Percentiles rank a stretch among this genome's conserved stretches.
phyloP scores from a whole-genome alignment of 92 coral and sea anemone species.

The Desmophyllum pertusum region DNA sequence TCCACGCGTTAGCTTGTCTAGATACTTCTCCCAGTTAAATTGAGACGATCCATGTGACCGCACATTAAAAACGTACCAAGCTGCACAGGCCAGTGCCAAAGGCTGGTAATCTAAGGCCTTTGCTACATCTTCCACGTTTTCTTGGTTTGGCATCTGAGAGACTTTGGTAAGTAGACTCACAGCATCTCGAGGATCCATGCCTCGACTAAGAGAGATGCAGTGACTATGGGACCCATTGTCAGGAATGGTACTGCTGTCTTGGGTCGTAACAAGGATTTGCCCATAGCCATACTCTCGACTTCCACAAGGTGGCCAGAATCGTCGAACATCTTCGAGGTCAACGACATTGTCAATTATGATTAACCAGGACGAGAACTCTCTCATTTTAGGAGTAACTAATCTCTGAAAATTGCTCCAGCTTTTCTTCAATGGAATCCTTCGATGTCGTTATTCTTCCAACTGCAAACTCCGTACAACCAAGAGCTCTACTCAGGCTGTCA shows the following conservation, averaged over 20 bases:
- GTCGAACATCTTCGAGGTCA: constrained; percentile 10
- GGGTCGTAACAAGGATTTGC: constrained; percentile 40
- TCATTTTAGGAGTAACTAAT: constrained; percentile 37
- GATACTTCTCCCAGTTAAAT: constrained; percentile 34
- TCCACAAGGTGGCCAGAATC: constrained; percentile 9
- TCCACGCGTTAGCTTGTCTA: constrained; percentile 20
- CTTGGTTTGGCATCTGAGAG: constrained; percentile 37
- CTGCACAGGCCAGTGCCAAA: constrained; percentile 63
- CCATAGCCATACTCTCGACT: constrained; percentile 30
- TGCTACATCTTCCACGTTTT: constrained; percentile 43
- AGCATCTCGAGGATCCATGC: constrained; percentile 54
- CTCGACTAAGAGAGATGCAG: constrained; percentile 40
- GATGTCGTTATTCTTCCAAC: constrained; percentile 48
- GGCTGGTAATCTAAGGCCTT: constrained; percentile 56
- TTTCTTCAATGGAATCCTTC: constrained; percentile 29
- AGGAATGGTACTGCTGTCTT: constrained; percentile 36
- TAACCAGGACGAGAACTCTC: constrained; percentile 52
- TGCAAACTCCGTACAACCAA: constrained; percentile 39
- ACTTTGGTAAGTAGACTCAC: constrained; percentile 33
- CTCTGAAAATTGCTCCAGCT: constrained; percentile 42
- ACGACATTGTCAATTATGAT: constrained; percentile 58
- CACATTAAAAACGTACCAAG: constrained; percentile 31
- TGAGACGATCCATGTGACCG: constrained; percentile 2
- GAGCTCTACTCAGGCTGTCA: constrained; percentile 30
- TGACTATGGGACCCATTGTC: constrained; percentile 12